Evolutionary conservation across 2,113 vertebrate species (phyloP).

Genomic region (Grammomys surdaster): DNA sequence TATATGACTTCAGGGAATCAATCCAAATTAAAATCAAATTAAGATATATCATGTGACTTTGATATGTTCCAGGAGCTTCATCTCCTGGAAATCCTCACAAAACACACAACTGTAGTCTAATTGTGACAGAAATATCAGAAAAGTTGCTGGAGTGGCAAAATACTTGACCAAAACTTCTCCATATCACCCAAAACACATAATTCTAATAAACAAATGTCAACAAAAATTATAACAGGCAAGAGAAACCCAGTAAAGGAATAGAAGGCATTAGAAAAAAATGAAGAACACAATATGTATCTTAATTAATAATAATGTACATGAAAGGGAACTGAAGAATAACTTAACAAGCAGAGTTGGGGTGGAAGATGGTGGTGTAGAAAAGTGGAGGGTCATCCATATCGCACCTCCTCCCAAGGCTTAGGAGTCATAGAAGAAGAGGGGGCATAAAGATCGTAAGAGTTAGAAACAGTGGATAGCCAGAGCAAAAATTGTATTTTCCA

Average conservation of each 20-base stretch:
- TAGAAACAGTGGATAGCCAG: no score
- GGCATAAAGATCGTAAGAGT: neutral
- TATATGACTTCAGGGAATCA: neutral
- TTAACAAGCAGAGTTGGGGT: neutral
- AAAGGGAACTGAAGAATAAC: neutral
- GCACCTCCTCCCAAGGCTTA: neutral
- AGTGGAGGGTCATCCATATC: neutral
- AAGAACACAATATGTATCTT: neutral
- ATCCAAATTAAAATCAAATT: neutral
- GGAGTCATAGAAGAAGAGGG: neutral
- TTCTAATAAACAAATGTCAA: neutral
- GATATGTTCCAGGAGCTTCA: neutral
- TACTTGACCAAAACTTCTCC: neutral
- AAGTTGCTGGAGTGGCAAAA: neutral
- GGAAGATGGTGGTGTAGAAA: neutral
- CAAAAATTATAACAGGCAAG: neutral
- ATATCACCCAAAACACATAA: neutral
- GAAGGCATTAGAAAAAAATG: neutral
- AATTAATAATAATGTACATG: no score
- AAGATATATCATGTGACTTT: neutral
- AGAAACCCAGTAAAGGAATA: neutral
- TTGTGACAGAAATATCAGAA: neutral
- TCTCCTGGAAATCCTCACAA: neutral
- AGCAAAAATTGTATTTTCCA: neutral
- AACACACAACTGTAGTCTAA: neutral